Evolutionary conservation across 37 sponge, comb jelly and placozoan genomes (phyloP), one percentile per base, ranked within the genome.

Genomic region (Aplysina aerophoba): DNA sequence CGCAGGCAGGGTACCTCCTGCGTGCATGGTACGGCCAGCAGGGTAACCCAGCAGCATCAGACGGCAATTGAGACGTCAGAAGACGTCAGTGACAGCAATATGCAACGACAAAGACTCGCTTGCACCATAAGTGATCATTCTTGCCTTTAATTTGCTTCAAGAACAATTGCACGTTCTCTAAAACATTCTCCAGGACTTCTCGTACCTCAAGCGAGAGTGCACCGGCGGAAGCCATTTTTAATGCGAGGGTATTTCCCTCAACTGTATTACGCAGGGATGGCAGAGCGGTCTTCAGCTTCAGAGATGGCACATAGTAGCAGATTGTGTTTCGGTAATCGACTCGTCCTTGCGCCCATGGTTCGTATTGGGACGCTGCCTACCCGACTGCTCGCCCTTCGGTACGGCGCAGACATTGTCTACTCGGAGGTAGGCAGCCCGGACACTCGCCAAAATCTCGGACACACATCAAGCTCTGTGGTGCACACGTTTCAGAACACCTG

Each of bases 271-370:
- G 50, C 50, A 44, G 50, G 50, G 3, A 44, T 44, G 50, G 50
- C 50, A 44, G 50, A 44, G 8, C 8, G 6, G 3, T 44, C 50
- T 44, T 11, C 50, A 44, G 50, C 6, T 44, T 44, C 50, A 8
- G 50, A 44, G 50, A 44, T 44, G 50, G 8, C 50, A 8, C 50
- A 11, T 8, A 8, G 50, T 8, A 8, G 50, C 50, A 11, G 6
- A 3, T 44, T 57, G 37, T 17, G 25, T 19, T 97, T 90, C 89
- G 38, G 41, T 50, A 89, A 91, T 74, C 96, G 94, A 84, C 67
- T 88, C 21, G 93, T 99, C 20, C 79, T 99, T 27, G 97, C 99
- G 16, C 99, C 99, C 39, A 99, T 99, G 99, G 99, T 99, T 38
- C 80, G 99, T 37, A 91, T 96, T 28, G 99, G 99, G 4, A 93